phyloP scores from a whole-genome alignment of 2,888 invertebrate genomes.

The Drosophila borealis region DNA sequence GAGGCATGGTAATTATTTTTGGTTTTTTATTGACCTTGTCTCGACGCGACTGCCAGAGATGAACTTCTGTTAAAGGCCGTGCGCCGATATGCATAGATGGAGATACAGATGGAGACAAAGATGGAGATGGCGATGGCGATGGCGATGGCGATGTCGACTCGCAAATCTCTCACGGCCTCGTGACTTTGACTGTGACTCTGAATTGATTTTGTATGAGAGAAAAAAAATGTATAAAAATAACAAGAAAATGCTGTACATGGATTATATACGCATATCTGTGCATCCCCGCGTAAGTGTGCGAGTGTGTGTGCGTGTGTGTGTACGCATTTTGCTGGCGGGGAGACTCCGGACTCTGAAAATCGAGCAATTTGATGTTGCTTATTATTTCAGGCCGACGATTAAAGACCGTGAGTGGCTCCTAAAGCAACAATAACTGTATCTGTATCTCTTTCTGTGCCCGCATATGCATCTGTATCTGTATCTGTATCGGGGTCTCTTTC shows the following conservation, averaged over 20 bases:
- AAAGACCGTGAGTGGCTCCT: slow-evolving; percentile 45
- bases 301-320: slow-evolving; percentile 2
- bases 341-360: slow-evolving; percentile 23
- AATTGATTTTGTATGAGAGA: slow-evolving; percentile 55
- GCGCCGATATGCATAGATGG: slow-evolving; percentile 18
- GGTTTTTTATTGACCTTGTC: slow-evolving; percentile 60
- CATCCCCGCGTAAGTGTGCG: neutral
- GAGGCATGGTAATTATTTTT: slow-evolving; percentile 58
- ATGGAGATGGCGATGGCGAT: slow-evolving; percentile 12
- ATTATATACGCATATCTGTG: slow-evolving; percentile 11
- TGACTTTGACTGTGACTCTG: slow-evolving; percentile 52
- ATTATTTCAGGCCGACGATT: slow-evolving; percentile 56
- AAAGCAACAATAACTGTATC: slow-evolving; percentile 15
- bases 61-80: slow-evolving; percentile 54
- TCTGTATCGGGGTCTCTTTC: slow-evolving; percentile 11
- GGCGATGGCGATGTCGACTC: slow-evolving; percentile 15
- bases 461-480: slow-evolving; percentile 5
- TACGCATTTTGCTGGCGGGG: neutral
- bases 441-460: slow-evolving; percentile 16
- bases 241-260: slow-evolving; percentile 8
- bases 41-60: slow-evolving; percentile 39
- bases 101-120: slow-evolving; percentile 1
- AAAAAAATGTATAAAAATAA: slow-evolving; percentile 1
- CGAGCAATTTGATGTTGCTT: slow-evolving; percentile 64
- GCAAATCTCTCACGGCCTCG: slow-evolving; percentile 63